Evolutionary conservation across 2,888 invertebrate species (phyloP).

Genomic region (Trichopria drosophilae): DNA sequence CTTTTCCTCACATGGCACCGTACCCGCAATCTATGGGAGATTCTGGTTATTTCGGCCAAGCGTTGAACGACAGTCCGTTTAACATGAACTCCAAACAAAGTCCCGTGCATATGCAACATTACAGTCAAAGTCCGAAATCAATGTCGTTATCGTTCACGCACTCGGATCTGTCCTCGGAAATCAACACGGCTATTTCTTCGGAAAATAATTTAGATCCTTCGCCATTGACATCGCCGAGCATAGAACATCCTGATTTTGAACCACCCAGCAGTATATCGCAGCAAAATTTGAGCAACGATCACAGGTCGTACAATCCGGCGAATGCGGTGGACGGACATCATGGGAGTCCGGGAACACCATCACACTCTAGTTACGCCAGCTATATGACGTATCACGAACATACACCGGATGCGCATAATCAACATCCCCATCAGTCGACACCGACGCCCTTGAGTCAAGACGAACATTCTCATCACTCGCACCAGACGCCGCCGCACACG

Average conservation of each 20-base stretch:
- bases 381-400: slow-evolving; percentile 56
- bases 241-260: slow-evolving; percentile 75
- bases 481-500: slow-evolving; percentile 54
- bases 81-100: slow-evolving; percentile 55
- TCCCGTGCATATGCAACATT: slow-evolving; percentile 58
- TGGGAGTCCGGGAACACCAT: slow-evolving; percentile 51
- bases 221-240: slow-evolving; percentile 67
- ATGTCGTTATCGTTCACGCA: slow-evolving; percentile 65
- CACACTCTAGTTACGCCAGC: slow-evolving; percentile 49
- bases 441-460: slow-evolving; percentile 53
- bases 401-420: slow-evolving; percentile 46
- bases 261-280: slow-evolving; percentile 67
- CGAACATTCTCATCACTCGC: slow-evolving; percentile 54
- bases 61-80: slow-evolving; percentile 52
- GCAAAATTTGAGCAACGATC: slow-evolving; percentile 57
- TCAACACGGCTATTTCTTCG: slow-evolving; percentile 76
- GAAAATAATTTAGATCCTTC: slow-evolving; percentile 70
- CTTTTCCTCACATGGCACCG: slow-evolving; percentile 56
- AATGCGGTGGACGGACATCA: slow-evolving; percentile 45
- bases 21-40: slow-evolving; percentile 52
- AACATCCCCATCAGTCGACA: slow-evolving; percentile 51
- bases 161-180: slow-evolving; percentile 76
- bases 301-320: slow-evolving; percentile 61
- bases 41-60: slow-evolving; percentile 49
- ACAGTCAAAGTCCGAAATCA: slow-evolving; percentile 58